Base-by-base conservation (phyloP, 2,888 invertebrate species). In the Netelia fuscicornis region DNA sequence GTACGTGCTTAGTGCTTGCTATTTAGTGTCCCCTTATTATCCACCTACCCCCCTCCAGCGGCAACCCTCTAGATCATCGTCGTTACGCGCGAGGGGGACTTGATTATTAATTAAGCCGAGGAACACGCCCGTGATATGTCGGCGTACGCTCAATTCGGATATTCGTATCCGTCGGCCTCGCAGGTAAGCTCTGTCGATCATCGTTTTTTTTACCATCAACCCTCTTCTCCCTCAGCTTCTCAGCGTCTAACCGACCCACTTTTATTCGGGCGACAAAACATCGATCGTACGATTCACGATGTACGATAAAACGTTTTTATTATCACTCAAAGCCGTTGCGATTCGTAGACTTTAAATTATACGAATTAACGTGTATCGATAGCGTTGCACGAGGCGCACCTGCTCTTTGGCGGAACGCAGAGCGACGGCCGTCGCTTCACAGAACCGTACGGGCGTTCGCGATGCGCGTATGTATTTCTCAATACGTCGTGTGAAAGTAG, bases 71-170 rank as follows among this genome's bases (percentile, higher is more conserved):
- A 48, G 3, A 30, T 52, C 62, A 75, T 75, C 64, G 75, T 75
- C 52, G 42, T 44, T 25, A 64, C 64, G 64, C 54, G 56, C 79
- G 71, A 52, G 30, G 8, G 65, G 79, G 75, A 68, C 62, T 70
- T 54, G 20, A 48, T n/a, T 52, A n/a, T 71, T 48, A 71, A 58
- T 25, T 13, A 54, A 65, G 65, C 37, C 68, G 72, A 71, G 71
- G 74, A 25, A 78, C n/a, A 74, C 78, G 68, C 68, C 17, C 72
- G 72, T 68, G 86, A 83, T 23, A 96, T 96, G 96, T 96, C 98
- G 94, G 97, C 98, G 92, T 98, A 98, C 95, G 96, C 98, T 94
- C 98, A 98, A 95, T 98, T 98, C 95, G 98, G 98, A 95, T 98
- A 98, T 94, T 96, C 97, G 92, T 98, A 98, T 95, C 97, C 97